Percentiles rank a stretch among this genome's conserved stretches.
These are phyloP conservation scores for Trididemnum clinides DNA, from an alignment of 23 tunicate genomes.

Conservation along the genomic window DNA sequence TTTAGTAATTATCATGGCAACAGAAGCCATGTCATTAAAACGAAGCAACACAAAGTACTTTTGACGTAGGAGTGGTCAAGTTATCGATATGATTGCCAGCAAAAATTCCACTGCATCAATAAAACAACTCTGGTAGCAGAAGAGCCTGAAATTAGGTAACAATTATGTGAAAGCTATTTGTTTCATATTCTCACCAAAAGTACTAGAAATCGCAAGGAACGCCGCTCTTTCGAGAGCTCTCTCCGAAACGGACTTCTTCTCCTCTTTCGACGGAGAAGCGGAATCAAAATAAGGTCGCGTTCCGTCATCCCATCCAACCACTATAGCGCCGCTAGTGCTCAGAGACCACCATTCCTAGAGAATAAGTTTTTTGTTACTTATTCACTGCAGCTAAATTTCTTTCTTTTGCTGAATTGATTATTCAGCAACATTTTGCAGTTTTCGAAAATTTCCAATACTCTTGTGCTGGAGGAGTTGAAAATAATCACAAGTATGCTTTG, in stretches of 20 bases:
- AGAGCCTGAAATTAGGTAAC: too few relatives aligned
- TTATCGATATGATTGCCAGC: too few relatives aligned
- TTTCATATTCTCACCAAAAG: constrained; percentile 59
- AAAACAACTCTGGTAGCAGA: too few relatives aligned
- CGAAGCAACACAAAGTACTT: too few relatives aligned
- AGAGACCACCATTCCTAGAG: constrained; percentile 69
- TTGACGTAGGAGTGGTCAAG: too few relatives aligned
- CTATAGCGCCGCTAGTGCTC: constrained; percentile 44
- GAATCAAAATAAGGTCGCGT: background rate
- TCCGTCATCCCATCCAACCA: constrained; percentile 71
- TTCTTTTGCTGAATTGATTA: too few relatives aligned
- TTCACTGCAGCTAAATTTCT: too few relatives aligned
- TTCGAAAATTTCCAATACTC: background rate
- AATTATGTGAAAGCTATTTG: too few relatives aligned
- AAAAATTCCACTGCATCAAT: too few relatives aligned
- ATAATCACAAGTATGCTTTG: background rate
- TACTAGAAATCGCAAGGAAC: constrained; percentile 35
- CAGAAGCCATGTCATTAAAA: too few relatives aligned
- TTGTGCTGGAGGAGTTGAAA: background rate
- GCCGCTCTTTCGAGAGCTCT: constrained; percentile 58
- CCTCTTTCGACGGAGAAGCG: background rate
- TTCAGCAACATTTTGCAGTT: background rate
- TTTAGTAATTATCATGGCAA: too few relatives aligned
- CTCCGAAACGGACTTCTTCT: background rate
- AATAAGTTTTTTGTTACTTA: background rate